phyloP scores from a whole-genome alignment of 2,888 invertebrate species.

The Zaprionus obscuricornis region DNA sequence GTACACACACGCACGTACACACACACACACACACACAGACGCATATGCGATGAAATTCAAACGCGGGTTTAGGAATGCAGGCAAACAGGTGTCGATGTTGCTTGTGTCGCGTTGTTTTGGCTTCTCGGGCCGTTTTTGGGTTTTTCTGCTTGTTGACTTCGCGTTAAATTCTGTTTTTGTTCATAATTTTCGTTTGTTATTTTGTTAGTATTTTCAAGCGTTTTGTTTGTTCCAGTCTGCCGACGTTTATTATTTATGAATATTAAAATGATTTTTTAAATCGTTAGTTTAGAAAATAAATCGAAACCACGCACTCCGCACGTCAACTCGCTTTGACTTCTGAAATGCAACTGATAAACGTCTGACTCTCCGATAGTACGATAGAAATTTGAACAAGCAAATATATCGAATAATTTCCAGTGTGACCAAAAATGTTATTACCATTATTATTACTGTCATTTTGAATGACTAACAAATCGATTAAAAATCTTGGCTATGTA shows the following conservation, averaged over 20 bases:
- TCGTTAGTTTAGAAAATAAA: slow-evolving; percentile 13
- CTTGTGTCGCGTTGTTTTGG: slow-evolving; percentile 40
- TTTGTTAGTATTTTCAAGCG: slow-evolving; percentile 18
- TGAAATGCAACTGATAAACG: slow-evolving; percentile 41
- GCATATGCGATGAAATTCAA: slow-evolving; percentile 32
- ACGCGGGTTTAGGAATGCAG: slow-evolving; percentile 51
- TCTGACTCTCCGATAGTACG: slow-evolving; percentile 8
- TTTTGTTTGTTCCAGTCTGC: slow-evolving; percentile 7
- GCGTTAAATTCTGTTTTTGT: slow-evolving; percentile 19
- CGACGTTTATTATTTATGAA: slow-evolving; percentile 30
- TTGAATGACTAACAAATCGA: too few species aligned
- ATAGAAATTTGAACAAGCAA: background rate
- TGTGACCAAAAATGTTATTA: too few species aligned
- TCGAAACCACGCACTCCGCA: slow-evolving; percentile 21
- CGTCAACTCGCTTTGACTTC: slow-evolving; percentile 32
- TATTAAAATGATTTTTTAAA: slow-evolving; percentile 1
- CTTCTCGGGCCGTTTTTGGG: slow-evolving; percentile 43
- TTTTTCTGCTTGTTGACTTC: slow-evolving; percentile 12
- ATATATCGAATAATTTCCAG: slow-evolving; percentile 5
- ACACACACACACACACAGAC: slow-evolving; percentile 17
- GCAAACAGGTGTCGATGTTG: slow-evolving; percentile 61
- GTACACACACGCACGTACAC: slow-evolving; percentile 10
- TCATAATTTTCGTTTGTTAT: slow-evolving; percentile 8
- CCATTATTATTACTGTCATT: background rate
- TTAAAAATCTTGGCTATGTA: too few species aligned